Evolutionary conservation across 2,888 invertebrate genomes (phyloP).

Genomic region (Agrenia bidenticulata): DNA sequence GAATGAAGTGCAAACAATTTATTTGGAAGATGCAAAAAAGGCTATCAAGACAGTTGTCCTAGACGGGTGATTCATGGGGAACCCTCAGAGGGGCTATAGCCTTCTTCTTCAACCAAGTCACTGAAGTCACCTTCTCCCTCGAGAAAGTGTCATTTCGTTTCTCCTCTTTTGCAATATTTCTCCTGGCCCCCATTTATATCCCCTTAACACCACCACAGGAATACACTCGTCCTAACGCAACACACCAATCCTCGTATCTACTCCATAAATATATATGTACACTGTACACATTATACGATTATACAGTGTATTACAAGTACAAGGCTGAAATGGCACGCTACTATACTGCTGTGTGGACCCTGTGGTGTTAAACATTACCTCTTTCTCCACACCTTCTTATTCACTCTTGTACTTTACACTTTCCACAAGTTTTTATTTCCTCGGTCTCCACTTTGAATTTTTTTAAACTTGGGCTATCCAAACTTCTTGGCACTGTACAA

Average conservation of each 20-base stretch:
- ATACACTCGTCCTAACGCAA: not conserved
- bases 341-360: too few relatives aligned
- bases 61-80: constrained; percentile 41
- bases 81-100: constrained; percentile 40
- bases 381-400: too few relatives aligned
- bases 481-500: too few relatives aligned
- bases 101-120: constrained; percentile 34
- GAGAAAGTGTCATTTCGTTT: constrained; percentile 32
- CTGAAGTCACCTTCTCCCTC: constrained; percentile 36
- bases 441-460: too few relatives aligned
- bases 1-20: constrained; percentile 39
- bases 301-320: too few relatives aligned
- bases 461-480: too few relatives aligned
- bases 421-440: too few relatives aligned
- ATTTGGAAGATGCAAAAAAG: constrained; percentile 36
- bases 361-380: too few relatives aligned
- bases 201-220: not conserved
- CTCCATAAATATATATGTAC: not conserved
- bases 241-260: not conserved
- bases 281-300: too few relatives aligned
- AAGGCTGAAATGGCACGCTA: too few relatives aligned
- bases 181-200: not conserved
- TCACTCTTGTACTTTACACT: too few relatives aligned
- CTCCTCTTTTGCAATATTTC: constrained; percentile 28
- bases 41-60: constrained; percentile 34